Percentiles rank a stretch among this genome's conserved stretches.
Conservation (phyloP, 2,113 vertebrate genomes). For the Diglossa brunneiventris region DNA sequence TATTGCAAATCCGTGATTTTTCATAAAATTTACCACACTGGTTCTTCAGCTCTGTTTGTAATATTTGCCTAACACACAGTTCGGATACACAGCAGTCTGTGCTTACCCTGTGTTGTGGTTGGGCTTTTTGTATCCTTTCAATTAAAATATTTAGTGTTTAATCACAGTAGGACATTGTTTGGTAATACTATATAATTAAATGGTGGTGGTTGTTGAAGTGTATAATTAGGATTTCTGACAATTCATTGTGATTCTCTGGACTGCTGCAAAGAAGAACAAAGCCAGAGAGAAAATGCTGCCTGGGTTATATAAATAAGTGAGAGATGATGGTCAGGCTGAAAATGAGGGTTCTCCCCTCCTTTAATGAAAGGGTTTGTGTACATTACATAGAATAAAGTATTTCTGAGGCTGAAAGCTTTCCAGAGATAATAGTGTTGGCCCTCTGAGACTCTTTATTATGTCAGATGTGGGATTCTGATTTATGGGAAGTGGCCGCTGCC, state of each 20-base stretch:
- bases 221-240: slow-evolving; percentile 56
- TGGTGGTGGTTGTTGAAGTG: slow-evolving; percentile 50
- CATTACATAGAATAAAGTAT: slow-evolving; percentile 60
- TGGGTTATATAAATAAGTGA: slow-evolving; percentile 50
- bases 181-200: slow-evolving; percentile 63
- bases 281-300: slow-evolving; percentile 41
- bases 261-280: slow-evolving; percentile 57
- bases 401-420: slow-evolving; percentile 64
- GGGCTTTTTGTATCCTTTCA: slow-evolving; percentile 51
- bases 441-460: slow-evolving; percentile 60
- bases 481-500: neutral
- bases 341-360: slow-evolving; percentile 21
- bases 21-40: neutral
- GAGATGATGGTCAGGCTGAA: slow-evolving; percentile 50
- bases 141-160: slow-evolving; percentile 61
- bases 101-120: slow-evolving; percentile 10
- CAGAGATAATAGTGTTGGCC: slow-evolving; percentile 62
- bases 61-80: neutral
- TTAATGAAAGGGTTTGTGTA: slow-evolving; percentile 69
- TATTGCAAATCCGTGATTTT: neutral
- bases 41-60: neutral
- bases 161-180: slow-evolving; percentile 63
- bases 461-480: slow-evolving; percentile 53
- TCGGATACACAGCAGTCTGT: slow-evolving; percentile 2
- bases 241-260: slow-evolving; percentile 54